Conservation (phyloP, 2,797 vertebrate genomes). For the Sebastes hubbsi region DNA sequence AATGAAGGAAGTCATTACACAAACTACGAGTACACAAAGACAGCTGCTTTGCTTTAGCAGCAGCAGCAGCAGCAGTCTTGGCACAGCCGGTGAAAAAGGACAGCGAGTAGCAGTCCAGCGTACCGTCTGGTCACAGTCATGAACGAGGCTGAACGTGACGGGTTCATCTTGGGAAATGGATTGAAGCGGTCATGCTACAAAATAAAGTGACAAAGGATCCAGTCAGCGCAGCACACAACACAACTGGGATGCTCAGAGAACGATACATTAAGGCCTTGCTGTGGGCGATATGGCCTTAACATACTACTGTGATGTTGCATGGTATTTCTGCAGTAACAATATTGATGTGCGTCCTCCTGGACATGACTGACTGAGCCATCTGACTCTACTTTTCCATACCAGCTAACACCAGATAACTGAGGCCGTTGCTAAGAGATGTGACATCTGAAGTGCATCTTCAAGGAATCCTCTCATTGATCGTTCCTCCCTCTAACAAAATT, state of each 20-base stretch:
- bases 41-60: background rate
- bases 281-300: background rate
- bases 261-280: background rate
- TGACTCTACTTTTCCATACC: background rate
- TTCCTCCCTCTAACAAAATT: background rate
- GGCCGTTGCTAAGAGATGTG: conserved; percentile 22
- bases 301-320: background rate
- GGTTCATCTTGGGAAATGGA: background rate
- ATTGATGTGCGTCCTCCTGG: background rate
- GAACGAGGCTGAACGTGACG: background rate
- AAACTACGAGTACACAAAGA: background rate
- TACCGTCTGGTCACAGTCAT: background rate
- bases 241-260: background rate
- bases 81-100: background rate
- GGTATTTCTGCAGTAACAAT: background rate
- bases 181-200: background rate
- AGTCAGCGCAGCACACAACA: background rate
- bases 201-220: background rate
- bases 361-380: background rate
- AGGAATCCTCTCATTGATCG: conserved; percentile 1
- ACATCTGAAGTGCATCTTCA: conserved; percentile 20
- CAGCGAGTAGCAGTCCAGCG: background rate
- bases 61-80: background rate
- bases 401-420: background rate
- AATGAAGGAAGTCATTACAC: background rate